phyloP scores from a whole-genome alignment of 2,797 vertebrate species.

The Anabas testudineus region DNA sequence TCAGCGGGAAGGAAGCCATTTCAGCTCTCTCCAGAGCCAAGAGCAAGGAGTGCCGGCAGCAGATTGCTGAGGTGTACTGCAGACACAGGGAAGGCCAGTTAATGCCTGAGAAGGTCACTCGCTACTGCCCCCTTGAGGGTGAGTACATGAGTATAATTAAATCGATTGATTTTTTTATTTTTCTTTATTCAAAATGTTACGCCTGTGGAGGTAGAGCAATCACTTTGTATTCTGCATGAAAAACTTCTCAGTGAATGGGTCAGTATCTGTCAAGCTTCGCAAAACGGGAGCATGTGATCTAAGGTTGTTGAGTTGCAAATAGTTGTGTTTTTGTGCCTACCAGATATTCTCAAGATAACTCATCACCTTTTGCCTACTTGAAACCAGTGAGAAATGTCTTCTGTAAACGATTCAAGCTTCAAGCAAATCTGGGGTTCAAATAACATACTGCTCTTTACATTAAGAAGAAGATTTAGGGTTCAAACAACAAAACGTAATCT shows the following conservation, averaged over 20 bases:
- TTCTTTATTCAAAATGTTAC: slow-evolving; percentile 27
- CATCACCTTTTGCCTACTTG: neutral
- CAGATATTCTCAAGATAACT: neutral
- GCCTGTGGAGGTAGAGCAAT: slow-evolving; percentile 3
- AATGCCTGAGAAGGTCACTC: slow-evolving; percentile 95
- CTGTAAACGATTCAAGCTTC: no score
- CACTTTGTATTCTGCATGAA: slow-evolving; percentile 45
- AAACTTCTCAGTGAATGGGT: slow-evolving; percentile 14
- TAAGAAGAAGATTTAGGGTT: no score
- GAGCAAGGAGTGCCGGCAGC: slow-evolving; percentile 92
- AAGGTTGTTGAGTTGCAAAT: neutral
- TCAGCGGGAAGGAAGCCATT: slow-evolving; percentile 95
- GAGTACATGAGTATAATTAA: slow-evolving; percentile 39
- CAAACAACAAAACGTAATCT: no score
- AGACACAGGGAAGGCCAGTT: slow-evolving; percentile 92
- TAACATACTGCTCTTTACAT: no score
- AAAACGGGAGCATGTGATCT: neutral
- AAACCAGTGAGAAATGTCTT: neutral
- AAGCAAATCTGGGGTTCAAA: no score
- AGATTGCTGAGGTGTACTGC: slow-evolving; percentile 94
- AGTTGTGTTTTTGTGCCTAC: neutral
- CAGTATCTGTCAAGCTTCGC: slow-evolving; percentile 4
- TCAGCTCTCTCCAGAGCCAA: slow-evolving; percentile 93
- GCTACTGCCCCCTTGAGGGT: slow-evolving; percentile 92
- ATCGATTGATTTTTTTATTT: slow-evolving; percentile 43